A percentile compares a stretch with the other conserved stretches of the same genome.
phyloP scores from a whole-genome alignment of 2,113 vertebrate genomes.

The Rutilus rutilus region DNA sequence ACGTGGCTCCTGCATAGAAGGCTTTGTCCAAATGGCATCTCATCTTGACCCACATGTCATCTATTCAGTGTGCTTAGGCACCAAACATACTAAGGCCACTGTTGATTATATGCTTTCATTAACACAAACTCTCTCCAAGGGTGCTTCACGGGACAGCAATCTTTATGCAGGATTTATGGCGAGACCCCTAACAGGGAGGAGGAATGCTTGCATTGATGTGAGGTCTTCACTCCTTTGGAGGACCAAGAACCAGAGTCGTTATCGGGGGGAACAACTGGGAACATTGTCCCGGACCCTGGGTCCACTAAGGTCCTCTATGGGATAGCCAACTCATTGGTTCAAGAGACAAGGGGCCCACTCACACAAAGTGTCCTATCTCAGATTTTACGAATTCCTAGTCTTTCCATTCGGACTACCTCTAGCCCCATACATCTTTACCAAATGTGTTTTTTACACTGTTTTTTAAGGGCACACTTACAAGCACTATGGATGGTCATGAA shows the following conservation, averaged over 20 bases:
- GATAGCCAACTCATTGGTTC: not conserved
- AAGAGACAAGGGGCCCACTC: not conserved
- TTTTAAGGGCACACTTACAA: not conserved
- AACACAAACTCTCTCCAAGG: not conserved
- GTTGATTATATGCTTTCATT: not conserved
- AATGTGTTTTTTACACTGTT: too few species aligned
- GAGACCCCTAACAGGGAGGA: not conserved
- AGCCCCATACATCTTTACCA: too few species aligned
- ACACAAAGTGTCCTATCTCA: not conserved
- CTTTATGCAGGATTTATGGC: not conserved
- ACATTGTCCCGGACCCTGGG: not conserved
- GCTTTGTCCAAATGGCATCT: not conserved
- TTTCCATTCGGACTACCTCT: too few species aligned
- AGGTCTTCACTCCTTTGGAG: not conserved
- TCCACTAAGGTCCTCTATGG: not conserved
- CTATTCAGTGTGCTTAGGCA: not conserved
- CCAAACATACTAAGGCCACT: not conserved
- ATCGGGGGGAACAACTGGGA: not conserved
- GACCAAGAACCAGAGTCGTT: not conserved
- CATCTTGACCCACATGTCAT: not conserved
- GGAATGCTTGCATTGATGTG: not conserved
- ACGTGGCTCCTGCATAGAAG: not conserved
- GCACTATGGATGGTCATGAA: not conserved
- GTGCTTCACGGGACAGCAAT: not conserved
- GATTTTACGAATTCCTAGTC: too few species aligned